A percentile compares a stretch with the other conserved stretches of the same genome.
Evolutionary conservation across 2,888 invertebrate genomes (phyloP).

Genomic region (Spodoptera picta): DNA sequence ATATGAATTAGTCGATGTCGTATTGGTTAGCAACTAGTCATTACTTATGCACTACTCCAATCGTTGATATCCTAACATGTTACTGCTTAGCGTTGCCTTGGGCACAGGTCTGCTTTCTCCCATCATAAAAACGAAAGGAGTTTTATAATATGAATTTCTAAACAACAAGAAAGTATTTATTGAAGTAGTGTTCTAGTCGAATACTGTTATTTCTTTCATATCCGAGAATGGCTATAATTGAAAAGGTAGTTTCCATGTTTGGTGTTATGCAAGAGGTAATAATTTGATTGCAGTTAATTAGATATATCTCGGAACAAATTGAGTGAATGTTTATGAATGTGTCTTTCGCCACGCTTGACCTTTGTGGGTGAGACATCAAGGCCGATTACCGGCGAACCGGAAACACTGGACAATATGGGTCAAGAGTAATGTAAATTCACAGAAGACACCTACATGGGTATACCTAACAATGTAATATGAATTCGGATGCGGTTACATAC

Average conservation of each 20-base stretch:
- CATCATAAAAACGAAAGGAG: conserved; percentile 53
- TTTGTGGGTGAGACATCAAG: conserved; percentile 67
- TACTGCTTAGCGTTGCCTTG: conserved; percentile 30
- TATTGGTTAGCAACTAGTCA: conserved; percentile 4
- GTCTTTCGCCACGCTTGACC: conserved; percentile 62
- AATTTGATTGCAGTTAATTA: conserved; percentile 38
- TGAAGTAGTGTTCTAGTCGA: conserved; percentile 2
- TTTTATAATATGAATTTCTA: conserved; percentile 44
- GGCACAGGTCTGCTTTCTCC: conserved; percentile 48
- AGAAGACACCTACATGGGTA: conserved; percentile 18
- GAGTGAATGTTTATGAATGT: conserved; percentile 62
- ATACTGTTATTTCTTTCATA: not conserved
- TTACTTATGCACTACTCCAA: conserved; percentile 32
- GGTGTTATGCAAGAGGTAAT: conserved; percentile 29
- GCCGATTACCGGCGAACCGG: conserved; percentile 65
- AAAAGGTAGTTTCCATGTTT: conserved; percentile 25
- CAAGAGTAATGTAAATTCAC: conserved; percentile 61
- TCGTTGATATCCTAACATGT: conserved; percentile 29
- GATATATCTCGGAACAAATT: conserved; percentile 49
- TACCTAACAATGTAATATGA: conserved; percentile 14
- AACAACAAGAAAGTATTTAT: conserved; percentile 17
- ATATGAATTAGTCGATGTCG: not conserved
- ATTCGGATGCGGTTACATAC: conserved; percentile 20
- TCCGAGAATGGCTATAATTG: conserved; percentile 1
- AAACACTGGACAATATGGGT: conserved; percentile 67